These are phyloP conservation scores for Podarcis cretensis DNA, from an alignment of 2,113 vertebrate species.

Conservation along the genomic window DNA sequence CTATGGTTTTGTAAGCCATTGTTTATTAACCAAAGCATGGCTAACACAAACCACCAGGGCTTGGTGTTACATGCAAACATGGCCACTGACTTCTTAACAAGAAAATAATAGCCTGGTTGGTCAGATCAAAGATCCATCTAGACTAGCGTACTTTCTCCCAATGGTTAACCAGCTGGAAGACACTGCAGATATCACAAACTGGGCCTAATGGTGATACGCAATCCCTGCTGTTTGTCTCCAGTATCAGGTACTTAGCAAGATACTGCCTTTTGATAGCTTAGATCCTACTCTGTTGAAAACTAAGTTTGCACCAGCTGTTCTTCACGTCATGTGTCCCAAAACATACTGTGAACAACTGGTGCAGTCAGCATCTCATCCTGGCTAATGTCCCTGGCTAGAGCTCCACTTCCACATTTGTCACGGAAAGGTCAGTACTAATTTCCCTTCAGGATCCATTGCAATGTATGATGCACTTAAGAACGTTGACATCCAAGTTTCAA, in stretches of 20 bases:
- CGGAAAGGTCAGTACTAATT: not conserved
- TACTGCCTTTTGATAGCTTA: not conserved
- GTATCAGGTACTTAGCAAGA: not conserved
- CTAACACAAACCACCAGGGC: too few relatives aligned
- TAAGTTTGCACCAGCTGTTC: not conserved
- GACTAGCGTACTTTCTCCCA: not conserved
- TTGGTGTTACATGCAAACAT: too few relatives aligned
- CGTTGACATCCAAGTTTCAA: not conserved
- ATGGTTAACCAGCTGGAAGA: not conserved
- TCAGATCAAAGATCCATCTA: not conserved
- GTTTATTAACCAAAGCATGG: too few relatives aligned
- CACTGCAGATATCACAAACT: not conserved
- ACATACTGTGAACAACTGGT: slow-evolving; percentile 1
- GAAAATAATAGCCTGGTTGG: not conserved
- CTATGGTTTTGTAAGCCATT: too few relatives aligned
- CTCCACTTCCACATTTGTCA: not conserved
- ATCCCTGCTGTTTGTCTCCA: not conserved
- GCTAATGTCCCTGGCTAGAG: not conserved
- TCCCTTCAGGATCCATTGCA: not conserved
- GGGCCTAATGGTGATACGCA: not conserved
- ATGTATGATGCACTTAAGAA: not conserved
- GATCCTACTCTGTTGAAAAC: not conserved
- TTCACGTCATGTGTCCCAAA: not conserved
- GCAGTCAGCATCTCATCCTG: not conserved
- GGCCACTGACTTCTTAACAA: not conserved